Evolutionary conservation across 1,140 invertebrate genomes (phyloP).

Genomic region (Manduca sexta): DNA sequence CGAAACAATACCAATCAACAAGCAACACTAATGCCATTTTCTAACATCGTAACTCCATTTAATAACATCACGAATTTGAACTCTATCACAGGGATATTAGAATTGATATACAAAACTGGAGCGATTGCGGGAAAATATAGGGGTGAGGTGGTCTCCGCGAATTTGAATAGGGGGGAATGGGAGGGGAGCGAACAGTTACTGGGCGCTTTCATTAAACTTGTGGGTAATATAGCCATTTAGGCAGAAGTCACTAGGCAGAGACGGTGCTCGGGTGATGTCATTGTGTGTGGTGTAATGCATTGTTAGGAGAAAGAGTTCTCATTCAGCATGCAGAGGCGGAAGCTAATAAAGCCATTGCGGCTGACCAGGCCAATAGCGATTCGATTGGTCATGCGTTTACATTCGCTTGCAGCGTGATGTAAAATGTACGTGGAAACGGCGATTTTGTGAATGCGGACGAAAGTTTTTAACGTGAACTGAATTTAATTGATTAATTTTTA

Average conservation of each 20-base stretch:
- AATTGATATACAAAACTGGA: constrained; percentile 18
- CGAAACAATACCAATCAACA: constrained; percentile 15
- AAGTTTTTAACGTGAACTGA: no score
- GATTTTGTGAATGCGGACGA: no score
- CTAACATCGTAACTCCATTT: constrained; percentile 12
- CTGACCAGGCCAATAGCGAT: no score
- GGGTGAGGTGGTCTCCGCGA: constrained; percentile 51
- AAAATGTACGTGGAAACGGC: no score
- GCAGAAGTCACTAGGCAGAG: background rate
- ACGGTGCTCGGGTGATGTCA: background rate
- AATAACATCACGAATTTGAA: constrained; percentile 14
- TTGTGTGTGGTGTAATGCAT: constrained; percentile 6
- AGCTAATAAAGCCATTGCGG: no score
- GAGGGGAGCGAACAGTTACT: constrained; percentile 52
- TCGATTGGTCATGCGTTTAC: no score
- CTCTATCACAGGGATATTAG: constrained; percentile 9
- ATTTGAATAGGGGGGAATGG: constrained; percentile 38
- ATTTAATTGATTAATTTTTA: no score
- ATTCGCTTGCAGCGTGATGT: no score
- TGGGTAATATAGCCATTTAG: constrained; percentile 16
- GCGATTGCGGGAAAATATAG: constrained; percentile 25
- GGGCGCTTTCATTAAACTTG: constrained; percentile 46
- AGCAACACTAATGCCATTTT: constrained; percentile 26
- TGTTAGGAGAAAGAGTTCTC: no score
- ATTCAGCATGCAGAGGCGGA: no score